A percentile compares a stretch with the other conserved stretches of the same genome.
These are phyloP conservation scores for Ondatra zibethicus DNA, from an alignment of 2,113 vertebrate genomes.

Conservation along the genomic window DNA sequence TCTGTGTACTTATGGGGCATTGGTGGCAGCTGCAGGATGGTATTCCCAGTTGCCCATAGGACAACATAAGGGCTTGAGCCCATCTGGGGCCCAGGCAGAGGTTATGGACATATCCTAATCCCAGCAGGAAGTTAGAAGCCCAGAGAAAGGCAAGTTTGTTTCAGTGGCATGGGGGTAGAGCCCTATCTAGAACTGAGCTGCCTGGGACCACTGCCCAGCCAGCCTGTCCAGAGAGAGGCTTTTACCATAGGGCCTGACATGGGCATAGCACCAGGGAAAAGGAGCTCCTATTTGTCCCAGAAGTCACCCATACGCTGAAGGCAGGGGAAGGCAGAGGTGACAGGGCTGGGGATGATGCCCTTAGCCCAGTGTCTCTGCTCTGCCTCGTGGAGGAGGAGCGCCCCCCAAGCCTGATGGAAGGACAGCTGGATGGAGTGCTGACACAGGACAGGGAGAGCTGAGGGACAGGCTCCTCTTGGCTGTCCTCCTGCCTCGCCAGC, in stretches of 20 bases:
- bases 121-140: not conserved
- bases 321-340: not conserved
- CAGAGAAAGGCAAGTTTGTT: not conserved
- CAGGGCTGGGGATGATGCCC: not conserved
- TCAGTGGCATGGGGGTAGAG: not conserved
- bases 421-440: not conserved
- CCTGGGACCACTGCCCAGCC: not conserved
- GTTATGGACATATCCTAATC: not conserved
- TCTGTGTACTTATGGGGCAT: too few species aligned
- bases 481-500: not conserved
- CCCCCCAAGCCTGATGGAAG: not conserved
- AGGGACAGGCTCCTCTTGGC: not conserved
- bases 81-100: not conserved
- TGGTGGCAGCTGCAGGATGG: accelerated
- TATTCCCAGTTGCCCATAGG: too few species aligned
- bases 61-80: not conserved
- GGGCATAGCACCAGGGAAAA: not conserved
- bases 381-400: not conserved
- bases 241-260: not conserved
- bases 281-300: not conserved
- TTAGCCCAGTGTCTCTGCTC: too few species aligned
- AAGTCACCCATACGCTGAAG: not conserved
- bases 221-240: not conserved
- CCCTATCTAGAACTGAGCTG: not conserved
- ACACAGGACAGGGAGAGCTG: not conserved